Conservation (phyloP, 2,113 vertebrate genomes). For the Corythoichthys intestinalis region DNA sequence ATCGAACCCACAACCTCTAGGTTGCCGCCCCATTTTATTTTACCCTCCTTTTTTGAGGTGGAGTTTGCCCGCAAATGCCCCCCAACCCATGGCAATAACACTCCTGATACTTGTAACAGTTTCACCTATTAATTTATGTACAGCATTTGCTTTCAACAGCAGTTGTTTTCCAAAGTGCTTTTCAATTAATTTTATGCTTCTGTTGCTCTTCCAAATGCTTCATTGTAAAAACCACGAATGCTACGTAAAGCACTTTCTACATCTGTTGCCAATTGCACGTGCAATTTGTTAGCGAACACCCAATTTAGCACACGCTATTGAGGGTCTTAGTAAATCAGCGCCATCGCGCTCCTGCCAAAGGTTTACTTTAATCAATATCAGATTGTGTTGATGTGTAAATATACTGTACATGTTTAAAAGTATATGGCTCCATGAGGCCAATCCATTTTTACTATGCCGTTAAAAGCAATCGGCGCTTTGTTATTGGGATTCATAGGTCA, state of each 20-base stretch:
- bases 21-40: too few relatives aligned
- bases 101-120: too few relatives aligned
- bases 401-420: background rate
- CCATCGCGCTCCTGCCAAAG: background rate
- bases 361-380: conserved; percentile 20
- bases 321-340: background rate
- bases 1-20: too few relatives aligned
- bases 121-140: too few relatives aligned
- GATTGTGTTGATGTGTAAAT: background rate
- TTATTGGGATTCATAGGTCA: conserved; percentile 41
- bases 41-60: too few relatives aligned
- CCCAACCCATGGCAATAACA: too few relatives aligned
- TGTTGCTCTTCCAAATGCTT: background rate
- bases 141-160: too few relatives aligned
- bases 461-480: conserved; percentile 29
- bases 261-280: background rate
- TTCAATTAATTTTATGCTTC: background rate
- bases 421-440: conserved; percentile 6
- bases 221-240: background rate
- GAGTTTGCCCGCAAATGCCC: too few relatives aligned
- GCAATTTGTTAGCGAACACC: background rate
- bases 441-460: conserved; percentile 24
- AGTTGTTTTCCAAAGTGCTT: too few relatives aligned
- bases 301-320: background rate
- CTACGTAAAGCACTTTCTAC: background rate